Evolutionary conservation across 2,888 invertebrate species (phyloP), one percentile per base, ranked within the genome.

Genomic region (Meteorus colon): DNA sequence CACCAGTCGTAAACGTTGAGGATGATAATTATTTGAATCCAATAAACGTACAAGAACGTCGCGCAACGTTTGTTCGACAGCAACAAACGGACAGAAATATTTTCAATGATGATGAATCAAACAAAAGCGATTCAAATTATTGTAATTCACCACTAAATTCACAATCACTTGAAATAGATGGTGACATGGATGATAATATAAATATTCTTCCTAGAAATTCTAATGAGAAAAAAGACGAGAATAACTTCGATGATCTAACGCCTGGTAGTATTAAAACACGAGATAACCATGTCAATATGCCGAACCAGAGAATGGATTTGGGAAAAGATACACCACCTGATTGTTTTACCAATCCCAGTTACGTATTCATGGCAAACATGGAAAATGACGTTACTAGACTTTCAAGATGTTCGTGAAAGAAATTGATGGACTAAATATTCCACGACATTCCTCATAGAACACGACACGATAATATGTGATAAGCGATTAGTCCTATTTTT

Each of bases 211-310:
- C 5, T 71, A 77, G 5, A 60, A 16, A 73, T 5, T 73, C 79
- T 19, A 67, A 71, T 71, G n/a, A 66, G 6, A 81, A 45, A 16
- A 68, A 66, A 14, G 45, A 37, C 37, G 41, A 74, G 51, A 48
- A 78, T 80, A 71, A 69, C 69, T 70, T 81, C 55, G 82, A 81
- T 79, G 77, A 89, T 12, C 82, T 86, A 41, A 80, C 85, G 4
- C 86, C 89, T 37, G 65, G 82, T 10, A 86, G 87, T n/a, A 85
- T 87, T 14, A 82, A 81, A 14, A 86, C 89, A 34, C 8, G 34
- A 31, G 91, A 91, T 79, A 92, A 92, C 88, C 92, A 92, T 80
- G 90, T 92, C 1, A 91, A 91, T 81, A 91, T 92, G 90, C 91
- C 91, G 0, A 89, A 90, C 78, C 91, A 91, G 78, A 91, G 91